A percentile compares a stretch with the other conserved stretches of the same genome.
Evolutionary conservation across 2,113 vertebrate species (phyloP).

Genomic region (Diadophis punctatus): DNA sequence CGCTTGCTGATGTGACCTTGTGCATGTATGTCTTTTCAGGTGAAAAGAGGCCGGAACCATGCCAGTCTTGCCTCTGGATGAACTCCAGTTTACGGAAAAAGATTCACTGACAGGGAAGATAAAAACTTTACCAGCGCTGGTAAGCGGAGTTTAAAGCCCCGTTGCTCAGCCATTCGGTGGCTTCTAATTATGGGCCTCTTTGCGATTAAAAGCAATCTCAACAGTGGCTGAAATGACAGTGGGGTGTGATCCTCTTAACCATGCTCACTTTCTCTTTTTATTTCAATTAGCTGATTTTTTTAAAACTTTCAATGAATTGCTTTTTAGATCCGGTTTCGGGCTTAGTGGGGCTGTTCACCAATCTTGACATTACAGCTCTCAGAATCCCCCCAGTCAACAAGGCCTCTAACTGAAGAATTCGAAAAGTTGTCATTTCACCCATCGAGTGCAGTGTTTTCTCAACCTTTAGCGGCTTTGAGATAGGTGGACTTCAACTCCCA

Average conservation of each 20-base stretch:
- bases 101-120: constrained; percentile 75
- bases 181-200: background rate
- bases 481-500: no score
- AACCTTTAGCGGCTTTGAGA: no score
- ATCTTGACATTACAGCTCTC: no score
- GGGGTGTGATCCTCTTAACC: no score
- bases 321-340: no score
- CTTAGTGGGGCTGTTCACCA: no score
- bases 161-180: background rate
- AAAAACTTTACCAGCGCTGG: constrained; percentile 83
- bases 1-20: constrained; percentile 20
- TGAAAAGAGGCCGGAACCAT: constrained; percentile 54
- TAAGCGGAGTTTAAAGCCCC: constrained; percentile 60
- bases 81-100: constrained; percentile 80
- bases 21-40: constrained; percentile 18
- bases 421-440: no score
- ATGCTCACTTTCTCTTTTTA: background rate
- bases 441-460: no score
- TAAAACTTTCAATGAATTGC: background rate
- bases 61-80: constrained; percentile 82
- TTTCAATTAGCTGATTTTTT: background rate
- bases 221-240: background rate
- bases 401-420: no score
- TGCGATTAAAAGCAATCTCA: background rate
- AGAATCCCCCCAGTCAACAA: no score